These are phyloP conservation scores for Neolamprologus toae DNA, from an alignment of 2,113 vertebrate species.

Conservation along the genomic window DNA sequence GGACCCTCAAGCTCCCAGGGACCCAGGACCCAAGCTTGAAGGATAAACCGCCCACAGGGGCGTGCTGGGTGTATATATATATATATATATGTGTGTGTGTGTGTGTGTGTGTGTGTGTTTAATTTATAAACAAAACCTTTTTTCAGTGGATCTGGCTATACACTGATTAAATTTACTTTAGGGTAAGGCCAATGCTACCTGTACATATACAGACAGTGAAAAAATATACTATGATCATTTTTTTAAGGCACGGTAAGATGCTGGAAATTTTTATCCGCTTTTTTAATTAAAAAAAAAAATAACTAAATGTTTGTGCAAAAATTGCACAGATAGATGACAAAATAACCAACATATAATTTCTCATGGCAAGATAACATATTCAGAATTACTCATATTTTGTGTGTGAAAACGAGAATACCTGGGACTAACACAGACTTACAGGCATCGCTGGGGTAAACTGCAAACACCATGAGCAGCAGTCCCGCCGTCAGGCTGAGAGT, in stretches of 20 bases:
- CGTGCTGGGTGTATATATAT: too few species aligned
- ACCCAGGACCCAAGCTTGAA: too few species aligned
- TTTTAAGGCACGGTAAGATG: not conserved
- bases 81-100: too few species aligned
- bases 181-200: not conserved
- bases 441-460: not conserved
- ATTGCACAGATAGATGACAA: not conserved
- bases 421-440: not conserved
- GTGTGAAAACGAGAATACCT: not conserved
- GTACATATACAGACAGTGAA: not conserved
- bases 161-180: not conserved
- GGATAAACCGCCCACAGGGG: too few species aligned
- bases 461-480: rapidly evolving
- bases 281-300: rapidly evolving
- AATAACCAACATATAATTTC: not conserved
- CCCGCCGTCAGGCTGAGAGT: not conserved
- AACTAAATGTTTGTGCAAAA: not conserved
- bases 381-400: too few species aligned
- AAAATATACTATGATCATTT: not conserved
- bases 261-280: not conserved
- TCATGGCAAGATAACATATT: not conserved
- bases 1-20: too few species aligned
- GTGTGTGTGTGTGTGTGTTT: rapidly evolving
- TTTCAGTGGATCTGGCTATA: not conserved
- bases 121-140: rapidly evolving